Evolutionary conservation across 2,888 invertebrate species (phyloP), one percentile per base, ranked within the genome.

Genomic region (Drosophila meridiana): DNA sequence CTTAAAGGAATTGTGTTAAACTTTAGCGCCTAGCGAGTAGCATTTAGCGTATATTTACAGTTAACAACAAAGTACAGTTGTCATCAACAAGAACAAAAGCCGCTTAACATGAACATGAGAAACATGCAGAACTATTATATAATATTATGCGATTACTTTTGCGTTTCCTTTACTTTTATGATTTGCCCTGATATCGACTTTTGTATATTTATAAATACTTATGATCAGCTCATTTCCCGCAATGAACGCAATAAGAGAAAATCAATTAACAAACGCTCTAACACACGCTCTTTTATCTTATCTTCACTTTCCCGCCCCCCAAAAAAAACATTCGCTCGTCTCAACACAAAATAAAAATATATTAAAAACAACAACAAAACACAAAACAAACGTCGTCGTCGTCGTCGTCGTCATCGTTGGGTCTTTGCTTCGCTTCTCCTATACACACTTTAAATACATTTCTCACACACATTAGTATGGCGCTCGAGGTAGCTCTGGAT

Each of bases 401-500:
- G 71, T 60, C 83, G 69, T 73, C 47, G 6, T 47, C 70, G 71
- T 69, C 70, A 69, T 69, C 79, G 84, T 80, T 71, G 66, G 71
- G 50, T 64, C 63, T 62, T 63, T 65, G 62, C 65, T 60, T 78
- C 72, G 65, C 76, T 63, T 72, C 47, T 34, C 48, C 52, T 65
- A 57, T 47, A 78, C 9, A 48, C 20, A 40, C 32, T 42, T 9
- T 40, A 42, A 47, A 52, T 36, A 69, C 58, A 71, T 94, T 47
- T 94, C 62, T 52, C 28, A 48, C 20, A 62, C 36, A 50, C 9
- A 52, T 52, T 50, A 87, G 87, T 87, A 87, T 70, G 87, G 87
- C 93, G 94, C 95, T 93, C 94, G 95, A 91, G 95, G 95, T 94
- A 95, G 95, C 92, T 95, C 95, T 94, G 96, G 96, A 95, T 96